Evolutionary conservation across 2,888 invertebrate genomes (phyloP).

Genomic region (Dicyrtoma fusca): DNA sequence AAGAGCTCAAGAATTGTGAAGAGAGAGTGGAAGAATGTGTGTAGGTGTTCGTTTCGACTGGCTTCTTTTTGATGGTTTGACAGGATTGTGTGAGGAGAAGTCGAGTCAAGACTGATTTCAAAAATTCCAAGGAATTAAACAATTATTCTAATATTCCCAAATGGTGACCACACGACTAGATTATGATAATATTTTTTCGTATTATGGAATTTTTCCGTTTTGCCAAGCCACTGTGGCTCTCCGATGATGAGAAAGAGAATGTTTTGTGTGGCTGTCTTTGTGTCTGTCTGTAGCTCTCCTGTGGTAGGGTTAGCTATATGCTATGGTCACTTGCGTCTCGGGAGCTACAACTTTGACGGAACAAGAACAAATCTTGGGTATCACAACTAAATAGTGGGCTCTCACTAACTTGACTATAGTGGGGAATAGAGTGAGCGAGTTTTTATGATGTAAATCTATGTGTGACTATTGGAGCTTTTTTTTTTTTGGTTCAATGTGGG

Average conservation of each 20-base stretch:
- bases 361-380: too few species aligned
- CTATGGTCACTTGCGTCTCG: too few species aligned
- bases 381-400: too few species aligned
- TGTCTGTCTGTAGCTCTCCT: too few species aligned
- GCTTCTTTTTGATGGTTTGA: too few species aligned
- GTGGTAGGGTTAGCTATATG: too few species aligned
- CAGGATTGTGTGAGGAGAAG: too few species aligned
- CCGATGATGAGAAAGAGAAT: background rate
- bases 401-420: too few species aligned
- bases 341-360: too few species aligned
- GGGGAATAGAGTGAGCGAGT: background rate
- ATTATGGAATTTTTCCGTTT: background rate
- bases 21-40: too few species aligned
- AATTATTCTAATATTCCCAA: constrained; percentile 2
- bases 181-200: background rate
- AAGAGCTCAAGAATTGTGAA: background rate
- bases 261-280: background rate
- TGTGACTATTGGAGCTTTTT: background rate
- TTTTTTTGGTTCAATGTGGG: constrained; percentile 13
- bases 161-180: constrained; percentile 6
- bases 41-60: too few species aligned
- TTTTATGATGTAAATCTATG: constrained; percentile 12
- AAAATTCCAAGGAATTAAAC: constrained; percentile 6
- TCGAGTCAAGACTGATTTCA: too few species aligned
- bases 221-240: constrained; percentile 21